phyloP scores from a whole-genome alignment of 2,113 vertebrate species.

The Spilogale gracilis region DNA sequence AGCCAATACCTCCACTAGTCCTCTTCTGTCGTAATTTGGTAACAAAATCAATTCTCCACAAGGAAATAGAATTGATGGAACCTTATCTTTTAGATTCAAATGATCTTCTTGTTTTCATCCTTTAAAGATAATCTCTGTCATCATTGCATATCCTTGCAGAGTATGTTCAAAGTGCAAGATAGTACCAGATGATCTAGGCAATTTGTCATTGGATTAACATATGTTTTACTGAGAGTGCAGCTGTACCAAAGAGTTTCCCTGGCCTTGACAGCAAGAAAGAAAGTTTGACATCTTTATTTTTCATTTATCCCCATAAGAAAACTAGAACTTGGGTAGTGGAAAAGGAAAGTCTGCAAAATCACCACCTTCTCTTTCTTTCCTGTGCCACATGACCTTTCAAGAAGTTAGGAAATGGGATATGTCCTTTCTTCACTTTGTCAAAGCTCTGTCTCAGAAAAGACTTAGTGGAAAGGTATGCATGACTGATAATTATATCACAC shows the following conservation, averaged over 20 bases:
- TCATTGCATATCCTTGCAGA: not conserved
- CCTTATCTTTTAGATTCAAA: conserved; percentile 26
- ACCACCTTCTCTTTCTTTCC: accelerated
- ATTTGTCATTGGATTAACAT: not conserved
- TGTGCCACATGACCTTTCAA: accelerated
- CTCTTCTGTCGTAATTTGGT: not conserved
- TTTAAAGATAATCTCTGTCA: conserved; percentile 23
- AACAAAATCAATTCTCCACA: conserved; percentile 34
- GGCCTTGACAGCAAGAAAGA: not conserved
- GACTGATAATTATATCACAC: not conserved
- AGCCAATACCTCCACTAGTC: not conserved
- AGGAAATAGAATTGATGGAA: not conserved
- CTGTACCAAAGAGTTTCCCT: accelerated
- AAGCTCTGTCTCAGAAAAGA: not conserved
- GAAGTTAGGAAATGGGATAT: not conserved
- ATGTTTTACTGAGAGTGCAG: not conserved
- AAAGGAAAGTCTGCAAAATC: not conserved
- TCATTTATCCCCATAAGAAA: not conserved
- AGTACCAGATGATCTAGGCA: not conserved
- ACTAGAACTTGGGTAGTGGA: not conserved
- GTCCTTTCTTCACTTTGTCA: not conserved
- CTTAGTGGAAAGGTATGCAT: not conserved
- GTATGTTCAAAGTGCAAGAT: not conserved
- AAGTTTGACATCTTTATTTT: not conserved
- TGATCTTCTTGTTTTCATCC: conserved; percentile 23